Evolutionary conservation across 2,888 invertebrate species (phyloP).

Genomic region (Euzetes globulus): DNA sequence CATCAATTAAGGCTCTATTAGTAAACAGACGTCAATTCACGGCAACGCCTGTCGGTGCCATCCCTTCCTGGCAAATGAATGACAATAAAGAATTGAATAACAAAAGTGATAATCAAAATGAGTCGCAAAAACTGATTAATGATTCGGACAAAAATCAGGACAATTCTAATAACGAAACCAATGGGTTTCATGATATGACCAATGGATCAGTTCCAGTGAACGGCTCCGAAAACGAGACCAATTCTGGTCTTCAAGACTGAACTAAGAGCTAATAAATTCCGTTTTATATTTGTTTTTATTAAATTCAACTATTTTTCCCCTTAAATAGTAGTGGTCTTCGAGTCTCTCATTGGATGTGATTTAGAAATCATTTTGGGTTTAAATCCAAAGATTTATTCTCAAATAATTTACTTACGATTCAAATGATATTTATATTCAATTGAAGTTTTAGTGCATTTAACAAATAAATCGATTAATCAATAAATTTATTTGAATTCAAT

Average conservation of each 20-base stretch:
- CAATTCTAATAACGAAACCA: neutral
- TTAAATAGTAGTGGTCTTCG: neutral
- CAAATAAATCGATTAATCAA: neutral
- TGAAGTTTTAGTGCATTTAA: neutral
- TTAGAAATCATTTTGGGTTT: neutral
- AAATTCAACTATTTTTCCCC: neutral
- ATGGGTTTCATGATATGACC: neutral
- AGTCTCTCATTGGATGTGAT: neutral
- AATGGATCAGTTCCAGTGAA: neutral
- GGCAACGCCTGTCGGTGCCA: slow-evolving; percentile 26
- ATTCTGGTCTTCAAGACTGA: slow-evolving; percentile 5
- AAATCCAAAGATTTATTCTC: neutral
- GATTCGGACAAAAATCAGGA: neutral
- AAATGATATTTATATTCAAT: neutral
- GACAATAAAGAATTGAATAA: neutral
- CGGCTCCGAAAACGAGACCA: neutral
- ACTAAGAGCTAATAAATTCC: neutral
- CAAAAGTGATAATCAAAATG: slow-evolving; percentile 12
- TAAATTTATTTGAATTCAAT: neutral
- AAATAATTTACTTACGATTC: neutral
- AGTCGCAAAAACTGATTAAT: neutral
- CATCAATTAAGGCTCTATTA: slow-evolving; percentile 35
- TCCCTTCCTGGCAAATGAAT: slow-evolving; percentile 38
- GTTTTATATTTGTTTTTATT: neutral
- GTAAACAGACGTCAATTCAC: slow-evolving; percentile 36